Evolutionary conservation across 2,797 vertebrate genomes (phyloP).

Genomic region (Coregonus sp.): DNA sequence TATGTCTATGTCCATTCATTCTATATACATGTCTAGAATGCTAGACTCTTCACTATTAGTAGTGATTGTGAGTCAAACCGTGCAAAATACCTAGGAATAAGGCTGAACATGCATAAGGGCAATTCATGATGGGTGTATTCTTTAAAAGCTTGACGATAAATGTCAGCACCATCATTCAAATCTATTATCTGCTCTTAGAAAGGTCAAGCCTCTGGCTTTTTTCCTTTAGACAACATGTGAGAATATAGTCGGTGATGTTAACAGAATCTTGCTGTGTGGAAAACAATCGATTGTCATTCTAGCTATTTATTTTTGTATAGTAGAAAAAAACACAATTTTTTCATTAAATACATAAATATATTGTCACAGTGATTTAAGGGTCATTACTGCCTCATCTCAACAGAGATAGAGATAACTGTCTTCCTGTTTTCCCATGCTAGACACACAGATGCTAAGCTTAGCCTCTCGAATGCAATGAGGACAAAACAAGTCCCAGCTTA

Average conservation of each 20-base stretch:
- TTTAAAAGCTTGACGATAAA: constrained; percentile 50
- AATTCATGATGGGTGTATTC: constrained; percentile 32
- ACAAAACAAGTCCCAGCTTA: background rate
- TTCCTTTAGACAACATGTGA: constrained; percentile 18
- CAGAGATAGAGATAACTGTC: background rate
- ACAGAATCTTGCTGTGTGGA: background rate
- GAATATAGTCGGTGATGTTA: background rate
- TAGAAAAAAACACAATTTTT: too few species aligned
- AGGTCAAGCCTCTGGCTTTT: constrained; percentile 50
- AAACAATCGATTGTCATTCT: background rate
- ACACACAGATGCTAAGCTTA: constrained; percentile 30
- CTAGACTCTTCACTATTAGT: too few species aligned
- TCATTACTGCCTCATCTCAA: background rate
- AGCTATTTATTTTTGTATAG: too few species aligned
- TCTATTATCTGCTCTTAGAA: constrained; percentile 49
- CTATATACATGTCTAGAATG: too few species aligned
- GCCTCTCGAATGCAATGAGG: constrained; percentile 19
- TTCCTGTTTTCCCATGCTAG: constrained; percentile 11
- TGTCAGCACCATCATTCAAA: constrained; percentile 68
- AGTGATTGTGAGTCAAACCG: too few species aligned
- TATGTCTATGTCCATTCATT: too few species aligned
- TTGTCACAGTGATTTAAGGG: constrained; percentile 33
- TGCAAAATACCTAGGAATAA: constrained; percentile 25
- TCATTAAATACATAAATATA: constrained; percentile 22
- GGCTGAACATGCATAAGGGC: background rate